Evolutionary conservation across 2,113 vertebrate genomes (phyloP), one percentile per base, ranked within the genome.

Genomic region (Echinops telfairi): DNA sequence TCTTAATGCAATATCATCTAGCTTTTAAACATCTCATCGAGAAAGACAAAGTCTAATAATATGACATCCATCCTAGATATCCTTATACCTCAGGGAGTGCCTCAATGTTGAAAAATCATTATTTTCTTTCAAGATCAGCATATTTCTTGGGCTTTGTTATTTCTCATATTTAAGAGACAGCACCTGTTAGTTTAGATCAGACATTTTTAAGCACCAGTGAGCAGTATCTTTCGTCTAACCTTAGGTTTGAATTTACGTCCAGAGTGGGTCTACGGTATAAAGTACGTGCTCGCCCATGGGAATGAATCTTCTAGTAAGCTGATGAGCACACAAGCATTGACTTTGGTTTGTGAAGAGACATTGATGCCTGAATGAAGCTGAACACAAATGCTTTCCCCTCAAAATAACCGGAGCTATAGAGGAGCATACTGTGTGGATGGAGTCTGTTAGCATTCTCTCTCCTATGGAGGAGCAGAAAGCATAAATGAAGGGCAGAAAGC

Each of bases 11-110:
- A 0, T 33, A 6, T 43, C 77, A 68, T 33, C 29, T n/a, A 90
- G 33, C 31, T 89, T 94, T 93, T 73, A 53, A 93, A 60, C 20
- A 68, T 40, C 82, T 14, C 40, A 60, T 60, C 58, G 3, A 60
- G 58, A 47, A 47, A 47, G 10, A 47, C 43, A 47, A 47, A 47
- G 43, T 47, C 43, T 47, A 47, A 47, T 47, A 6, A 47, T 47
- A 47, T 47, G 43, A 47, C 43, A 47, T 47, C 43, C 43, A 47
- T 47, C 43, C 43, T 47, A 47, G 43, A 47, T 47, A 47, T 47
- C 43, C 43, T 47, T 47, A 10, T 47, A 47, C 43, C 43, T 47
- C 43, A 47, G 43, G 43, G 43, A 47, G 43, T 5, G 43, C 43
- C 43, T 47, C 43, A 47, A 47, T 47, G 43, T 5, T 47, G 43